Evolutionary conservation across 2,888 invertebrate species (phyloP).

Genomic region (Phortica magna): DNA sequence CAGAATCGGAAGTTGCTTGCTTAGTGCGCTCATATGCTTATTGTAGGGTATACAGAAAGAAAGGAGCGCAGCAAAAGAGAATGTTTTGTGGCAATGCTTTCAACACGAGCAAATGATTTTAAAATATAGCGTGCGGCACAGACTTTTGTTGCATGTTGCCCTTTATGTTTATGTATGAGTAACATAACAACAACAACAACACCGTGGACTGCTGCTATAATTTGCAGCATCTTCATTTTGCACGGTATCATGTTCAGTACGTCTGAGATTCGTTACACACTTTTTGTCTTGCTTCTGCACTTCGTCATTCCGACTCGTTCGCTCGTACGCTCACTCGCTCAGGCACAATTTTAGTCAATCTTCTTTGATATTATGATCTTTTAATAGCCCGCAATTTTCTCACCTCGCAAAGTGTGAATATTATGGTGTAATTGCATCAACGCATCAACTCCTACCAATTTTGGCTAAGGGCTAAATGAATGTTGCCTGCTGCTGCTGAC

Average conservation of each 20-base stretch:
- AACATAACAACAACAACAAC: constrained; percentile 38
- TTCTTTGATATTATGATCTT: constrained; percentile 77
- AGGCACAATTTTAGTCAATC: constrained; percentile 42
- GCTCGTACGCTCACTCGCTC: background rate
- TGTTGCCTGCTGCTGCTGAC: constrained; percentile 44
- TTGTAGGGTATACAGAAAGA: background rate
- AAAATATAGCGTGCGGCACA: constrained; percentile 16
- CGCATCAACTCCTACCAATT: constrained; percentile 78
- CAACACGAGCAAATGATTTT: constrained; percentile 1
- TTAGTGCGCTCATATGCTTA: background rate
- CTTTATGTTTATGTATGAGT: background rate
- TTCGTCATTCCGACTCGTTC: constrained; percentile 20
- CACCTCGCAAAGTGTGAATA: constrained; percentile 79
- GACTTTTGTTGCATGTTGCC: constrained; percentile 26
- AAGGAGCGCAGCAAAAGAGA: background rate
- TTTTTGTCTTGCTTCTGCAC: constrained; percentile 22
- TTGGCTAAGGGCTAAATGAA: constrained; percentile 65
- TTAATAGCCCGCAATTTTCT: constrained; percentile 79
- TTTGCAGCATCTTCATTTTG: constrained; percentile 64
- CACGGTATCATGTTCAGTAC: constrained; percentile 26
- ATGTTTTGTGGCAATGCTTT: constrained; percentile 13
- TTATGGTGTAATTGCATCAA: constrained; percentile 79
- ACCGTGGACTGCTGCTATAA: constrained; percentile 53
- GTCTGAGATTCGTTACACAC: constrained; percentile 35
- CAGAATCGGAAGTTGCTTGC: no score